Base-by-base conservation (phyloP, 2,888 invertebrate genomes). In the Hydrotaea cyrtoneurina region DNA sequence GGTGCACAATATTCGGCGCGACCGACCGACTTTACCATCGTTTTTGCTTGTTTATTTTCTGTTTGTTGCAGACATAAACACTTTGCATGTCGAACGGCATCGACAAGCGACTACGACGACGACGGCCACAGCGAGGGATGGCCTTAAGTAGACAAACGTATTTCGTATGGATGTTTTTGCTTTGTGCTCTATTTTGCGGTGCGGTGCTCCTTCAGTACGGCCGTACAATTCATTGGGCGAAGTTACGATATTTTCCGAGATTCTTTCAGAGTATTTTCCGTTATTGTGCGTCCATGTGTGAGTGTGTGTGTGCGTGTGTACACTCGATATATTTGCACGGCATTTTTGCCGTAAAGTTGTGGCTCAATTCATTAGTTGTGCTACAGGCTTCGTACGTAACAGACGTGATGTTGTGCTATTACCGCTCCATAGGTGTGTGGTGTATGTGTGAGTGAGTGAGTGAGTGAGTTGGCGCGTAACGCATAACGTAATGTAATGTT, bases 371-470 rank as follows among this genome's bases (percentile, higher is more conserved):
- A 90, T 92, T 92, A 91, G 91, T 91, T 89, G 89, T 91, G 90
- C 90, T 89, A 90, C 91, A 91, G 91, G 91, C 91, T 90, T 90
- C 91, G 91, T 90, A 89, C 89, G 89, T 89, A 90, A 90, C 91
- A 89, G 92, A 91, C 90, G 91, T 89, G 86, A 86, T 57, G 64
- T 64, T 62, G 23, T 43, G 36, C 26, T 50, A 31, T 10, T 11
- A 39, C 39, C 13, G 11, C 39, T 39, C 4, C 8, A n/a, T 46
- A 11, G 55, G 69, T 36, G 64, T 7, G 1, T 43, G 31, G 19
- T 36, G 36, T n/a, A 21, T 69, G 46, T 39, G 21, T 46, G 69
- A 21, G 43, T 10, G 39, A 21, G 69, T 39, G 39, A 39, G 13
- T 8, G 13, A 8, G 11, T 69, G 1, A 0, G 46, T 3, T 31